phyloP scores from a whole-genome alignment of 2,888 invertebrate species.

The Priocnemis perturbator region DNA sequence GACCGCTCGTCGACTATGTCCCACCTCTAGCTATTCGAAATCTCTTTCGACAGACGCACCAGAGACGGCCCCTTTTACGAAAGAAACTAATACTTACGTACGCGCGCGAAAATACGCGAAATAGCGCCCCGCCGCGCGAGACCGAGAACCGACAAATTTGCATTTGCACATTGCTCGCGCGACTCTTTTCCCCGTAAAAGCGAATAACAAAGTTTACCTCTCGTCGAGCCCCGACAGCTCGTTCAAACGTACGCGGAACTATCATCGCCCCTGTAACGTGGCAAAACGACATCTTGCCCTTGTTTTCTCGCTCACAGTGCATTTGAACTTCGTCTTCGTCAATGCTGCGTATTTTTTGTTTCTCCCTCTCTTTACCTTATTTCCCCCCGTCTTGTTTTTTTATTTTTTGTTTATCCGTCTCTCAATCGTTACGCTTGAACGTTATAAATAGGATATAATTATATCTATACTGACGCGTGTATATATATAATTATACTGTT shows the following conservation, averaged over 20 bases:
- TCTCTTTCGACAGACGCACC: too few relatives aligned
- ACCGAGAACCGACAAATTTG: not conserved
- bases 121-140: not conserved
- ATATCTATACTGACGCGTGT: conserved; percentile 18
- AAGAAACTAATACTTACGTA: not conserved
- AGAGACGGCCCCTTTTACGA: too few relatives aligned
- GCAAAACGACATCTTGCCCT: conserved; percentile 2
- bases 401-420: not conserved
- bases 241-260: not conserved
- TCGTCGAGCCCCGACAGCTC: conserved; percentile 12
- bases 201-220: conserved; percentile 11
- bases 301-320: conserved; percentile 13
- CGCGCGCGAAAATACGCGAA: not conserved
- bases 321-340: conserved; percentile 14
- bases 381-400: not conserved
- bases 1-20: conserved; percentile 37
- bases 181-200: conserved; percentile 6
- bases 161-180: too few relatives aligned
- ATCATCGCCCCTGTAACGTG: not conserved
- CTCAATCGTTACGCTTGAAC: conserved; percentile 2
- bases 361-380: not conserved
- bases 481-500: conserved; percentile 26
- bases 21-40: not conserved
- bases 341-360: conserved; percentile 12
- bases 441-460: conserved; percentile 33